Evolutionary conservation across 2,888 invertebrate genomes (phyloP), one percentile per base, ranked within the genome.

Genomic region (Aethes cnicana): DNA sequence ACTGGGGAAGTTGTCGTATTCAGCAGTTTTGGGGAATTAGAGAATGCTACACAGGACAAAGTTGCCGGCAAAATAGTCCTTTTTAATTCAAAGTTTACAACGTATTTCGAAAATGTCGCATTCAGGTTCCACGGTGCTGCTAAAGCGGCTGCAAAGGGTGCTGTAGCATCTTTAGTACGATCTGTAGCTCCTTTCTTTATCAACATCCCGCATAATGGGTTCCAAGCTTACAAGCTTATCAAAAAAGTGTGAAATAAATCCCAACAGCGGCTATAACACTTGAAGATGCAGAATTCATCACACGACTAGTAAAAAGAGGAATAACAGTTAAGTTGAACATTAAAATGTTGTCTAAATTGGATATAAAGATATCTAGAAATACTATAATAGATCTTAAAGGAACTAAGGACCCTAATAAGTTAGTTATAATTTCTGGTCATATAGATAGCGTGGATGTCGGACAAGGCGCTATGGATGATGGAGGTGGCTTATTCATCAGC

Each of bases 361-460:
- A 91, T 0, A 84, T 90, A 0, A 90, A 84, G 11, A 83, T 74
- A 6, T 95, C 96, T 0, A 90, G 95, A 55, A 97, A 97, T 74
- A 92, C 94, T 0, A 78, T 96, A 5, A 92, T 92, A 1, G 95
- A 96, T 78, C 84, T 94, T 6, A 81, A 74, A 64, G 95, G 95
- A 0, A 74, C 68, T 0, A 61, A 71, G 9, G 43, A 72, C 1
- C 78, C 82, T 2, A 83, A 88, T 11, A 80, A 81, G 55, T 84
- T 94, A 0, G 95, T 96, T 0, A 86, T 96, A 14, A 91, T 96
- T 12, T 95, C 95, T 2, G 96, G 96, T 7, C 96, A 96, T 74
- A 88, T 96, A 17, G 96, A 96, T 68, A 95, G 95, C 68, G 96
- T 96, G 96, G 96, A 96, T 77, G 95, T 96, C 7, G 96, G 96